Evolutionary conservation across 1,140 invertebrate species (phyloP).

Genomic region (Augochlora pura): DNA sequence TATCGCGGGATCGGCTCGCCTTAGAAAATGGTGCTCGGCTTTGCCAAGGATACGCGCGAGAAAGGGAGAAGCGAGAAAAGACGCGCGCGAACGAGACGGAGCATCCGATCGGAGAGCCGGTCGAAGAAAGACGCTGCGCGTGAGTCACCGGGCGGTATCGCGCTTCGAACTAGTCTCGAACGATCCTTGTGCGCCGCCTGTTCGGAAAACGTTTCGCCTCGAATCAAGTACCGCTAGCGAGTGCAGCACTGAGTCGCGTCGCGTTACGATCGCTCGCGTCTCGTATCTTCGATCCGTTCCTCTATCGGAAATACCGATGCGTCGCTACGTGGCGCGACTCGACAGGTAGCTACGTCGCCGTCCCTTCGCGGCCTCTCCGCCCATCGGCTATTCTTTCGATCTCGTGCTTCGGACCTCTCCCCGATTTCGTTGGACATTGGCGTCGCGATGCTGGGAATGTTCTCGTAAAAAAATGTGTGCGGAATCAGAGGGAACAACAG

Average conservation of each 20-base stretch:
- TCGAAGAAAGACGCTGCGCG: not conserved
- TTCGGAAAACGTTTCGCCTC: not conserved
- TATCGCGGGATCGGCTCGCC: not conserved
- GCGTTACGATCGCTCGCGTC: not conserved
- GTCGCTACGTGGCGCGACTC: conserved; percentile 5
- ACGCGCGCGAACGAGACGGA: not conserved
- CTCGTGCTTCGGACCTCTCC: no score
- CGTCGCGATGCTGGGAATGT: no score
- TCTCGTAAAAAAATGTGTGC: no score
- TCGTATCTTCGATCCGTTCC: not conserved
- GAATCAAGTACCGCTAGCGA: not conserved
- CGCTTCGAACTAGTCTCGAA: not conserved
- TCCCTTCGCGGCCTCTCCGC: no score
- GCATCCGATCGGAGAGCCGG: not conserved
- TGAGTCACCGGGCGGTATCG: conserved; percentile 30
- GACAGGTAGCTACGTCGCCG: no score
- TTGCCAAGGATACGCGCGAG: no score
- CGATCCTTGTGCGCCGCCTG: not conserved
- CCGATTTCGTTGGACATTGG: no score
- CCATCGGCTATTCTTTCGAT: no score
- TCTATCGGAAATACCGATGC: conserved; percentile 8
- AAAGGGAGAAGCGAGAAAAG: not conserved
- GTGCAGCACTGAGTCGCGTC: not conserved
- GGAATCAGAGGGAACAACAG: not conserved
- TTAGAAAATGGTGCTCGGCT: no score